Base-by-base conservation (phyloP, 2,113 vertebrate species). In the Salvelinus alpinus region DNA sequence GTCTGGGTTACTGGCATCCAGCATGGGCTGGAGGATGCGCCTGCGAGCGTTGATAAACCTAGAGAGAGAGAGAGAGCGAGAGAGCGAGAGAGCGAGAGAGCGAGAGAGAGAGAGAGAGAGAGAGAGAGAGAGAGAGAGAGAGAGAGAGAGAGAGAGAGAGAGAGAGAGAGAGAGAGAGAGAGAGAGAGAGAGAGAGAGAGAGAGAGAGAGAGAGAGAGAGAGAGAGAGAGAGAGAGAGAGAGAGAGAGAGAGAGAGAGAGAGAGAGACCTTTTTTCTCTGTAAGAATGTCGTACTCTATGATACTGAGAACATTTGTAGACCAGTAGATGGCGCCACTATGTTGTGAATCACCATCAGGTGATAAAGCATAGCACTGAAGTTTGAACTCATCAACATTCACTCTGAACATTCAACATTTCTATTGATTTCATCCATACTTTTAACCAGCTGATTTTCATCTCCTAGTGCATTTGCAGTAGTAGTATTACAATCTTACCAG, bases 21-120 rank as follows among this genome's bases (percentile, higher is more conserved):
- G 90, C 97, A 99, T 99, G 0, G 97, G 98, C 89, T 99, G 98
- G 64, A 99, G 94, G 77, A 99, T 99, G 74, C 98, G 98, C 74
- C 98, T 93, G 11, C 98, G 95, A 73, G 98, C 98, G 0, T 99
- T 99, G 13, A 99, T 99, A 90, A 99, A 99, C 98, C 98, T 99
- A 79, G 1, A 11, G n/a, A 48, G 14, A 12, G 6, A 25, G 5
- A 31, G 8, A n/a, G 12, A 6, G 20, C n/a, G n/a, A n/a, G n/a
- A n/a, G n/a, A n/a, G n/a, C n/a, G 1, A 11, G n/a, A 48, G 14
- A 12, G 6, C n/a, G 5, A 31, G 8, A n/a, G 12, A 6, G 20
- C 31, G 51, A 59, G 34, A 47, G 29, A 54, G 44, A 4, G n/a
- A 7, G 24, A 20, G 38, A 5, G 14, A n/a, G n/a, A n/a, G n/a